Evolutionary conservation across 2,888 invertebrate genomes (phyloP), one percentile per base, ranked within the genome.

Genomic region (Criorhina ranunculi): DNA sequence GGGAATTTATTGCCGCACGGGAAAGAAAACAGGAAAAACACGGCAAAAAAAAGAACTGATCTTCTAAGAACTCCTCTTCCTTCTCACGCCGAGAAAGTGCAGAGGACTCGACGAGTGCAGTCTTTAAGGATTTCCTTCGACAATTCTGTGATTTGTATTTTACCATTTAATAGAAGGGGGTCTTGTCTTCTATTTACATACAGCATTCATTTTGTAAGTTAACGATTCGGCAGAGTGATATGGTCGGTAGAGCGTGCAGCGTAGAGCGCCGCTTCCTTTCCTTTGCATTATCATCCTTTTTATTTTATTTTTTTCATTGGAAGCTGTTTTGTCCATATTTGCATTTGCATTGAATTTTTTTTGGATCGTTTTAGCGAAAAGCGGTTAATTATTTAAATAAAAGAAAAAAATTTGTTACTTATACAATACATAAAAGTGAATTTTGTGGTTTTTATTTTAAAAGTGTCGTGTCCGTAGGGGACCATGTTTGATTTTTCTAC

Each of bases 1-100:
- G 96, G 87, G 97, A 97, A 90, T 98, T 97, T 91, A 93, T 97
- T 87, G 94, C 95, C 51, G 93, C 95, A 60, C 94, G 95, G 90
- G 96, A 96, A 89, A 90, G 91, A 29, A 92, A 92, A 82, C 86
- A 87, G 86, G 91, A 90, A 78, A 90, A 90, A 40, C 88, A 86
- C 46, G 88, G 88, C 76, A 87, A 88, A 3, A 91, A 91, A 73
- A 90, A 90, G 55, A 76, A 85, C 51, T 85, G 70, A 80, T 60
- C 9, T 64, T 70, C 69, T 12, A 42, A 44, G 9, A 57, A 15
- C 15, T 46, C 57, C 40, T 55, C 55, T 29, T n/a, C 33, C 35
- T 35, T 35, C 33, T 37, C 17, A 12, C 11, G 31, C n/a, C 53
- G 44, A 12, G 57, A 46, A 7, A 49, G 49, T 8, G 31, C 55